Percentiles rank a stretch among this genome's conserved stretches.
phyloP scores from a whole-genome alignment of 2,888 invertebrate species.

The Cotesia congregata region DNA sequence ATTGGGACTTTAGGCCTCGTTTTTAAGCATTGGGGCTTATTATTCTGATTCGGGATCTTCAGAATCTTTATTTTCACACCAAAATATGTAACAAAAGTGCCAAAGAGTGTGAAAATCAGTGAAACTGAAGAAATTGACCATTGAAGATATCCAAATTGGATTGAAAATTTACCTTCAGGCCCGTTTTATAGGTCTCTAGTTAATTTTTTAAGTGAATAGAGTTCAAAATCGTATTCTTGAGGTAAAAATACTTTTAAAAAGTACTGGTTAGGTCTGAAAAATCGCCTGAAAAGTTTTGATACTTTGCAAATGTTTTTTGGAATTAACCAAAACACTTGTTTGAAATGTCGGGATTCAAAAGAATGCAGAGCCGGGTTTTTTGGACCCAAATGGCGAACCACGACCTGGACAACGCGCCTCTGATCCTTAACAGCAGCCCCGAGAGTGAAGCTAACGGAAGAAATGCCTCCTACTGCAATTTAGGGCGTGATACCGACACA shows the following conservation, averaged over 20 bases:
- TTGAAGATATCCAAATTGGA: background rate
- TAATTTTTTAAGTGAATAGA: background rate
- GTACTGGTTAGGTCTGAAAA: background rate
- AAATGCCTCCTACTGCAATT: constrained; percentile 46
- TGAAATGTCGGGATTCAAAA: constrained; percentile 55
- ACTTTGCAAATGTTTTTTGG: background rate
- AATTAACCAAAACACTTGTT: background rate
- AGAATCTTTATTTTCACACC: too few species aligned
- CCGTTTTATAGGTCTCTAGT: background rate
- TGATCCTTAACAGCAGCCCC: constrained; percentile 26
- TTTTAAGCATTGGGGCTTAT: too few species aligned
- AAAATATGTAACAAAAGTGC: background rate
- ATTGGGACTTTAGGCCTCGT: too few species aligned
- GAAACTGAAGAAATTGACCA: background rate
- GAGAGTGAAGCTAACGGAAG: constrained; percentile 8
- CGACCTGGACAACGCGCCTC: constrained; percentile 52
- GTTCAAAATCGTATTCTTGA: background rate
- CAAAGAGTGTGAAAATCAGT: background rate
- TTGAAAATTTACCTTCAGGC: background rate
- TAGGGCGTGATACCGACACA: constrained; percentile 45
- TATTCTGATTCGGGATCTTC: too few species aligned
- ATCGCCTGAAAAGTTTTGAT: background rate
- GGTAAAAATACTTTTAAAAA: background rate
- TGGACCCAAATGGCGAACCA: constrained; percentile 64
- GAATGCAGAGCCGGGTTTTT: constrained; percentile 65